Evolutionary conservation across 2,888 invertebrate species (phyloP).

Genomic region (Eristalis tenax): DNA sequence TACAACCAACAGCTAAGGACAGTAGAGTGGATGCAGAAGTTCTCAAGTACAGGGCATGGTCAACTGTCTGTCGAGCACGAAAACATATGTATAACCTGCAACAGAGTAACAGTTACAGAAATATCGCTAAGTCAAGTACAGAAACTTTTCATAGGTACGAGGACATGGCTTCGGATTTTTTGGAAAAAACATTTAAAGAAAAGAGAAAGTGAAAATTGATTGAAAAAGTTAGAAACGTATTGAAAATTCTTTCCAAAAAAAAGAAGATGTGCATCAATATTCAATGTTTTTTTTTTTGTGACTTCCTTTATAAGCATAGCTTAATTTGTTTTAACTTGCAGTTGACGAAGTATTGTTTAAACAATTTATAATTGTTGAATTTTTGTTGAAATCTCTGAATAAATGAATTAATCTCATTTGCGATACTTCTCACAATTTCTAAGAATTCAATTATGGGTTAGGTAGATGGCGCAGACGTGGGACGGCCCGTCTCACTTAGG

Average conservation of each 20-base stretch:
- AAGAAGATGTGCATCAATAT: background rate
- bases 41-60: background rate
- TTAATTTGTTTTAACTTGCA: no score
- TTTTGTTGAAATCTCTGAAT: background rate
- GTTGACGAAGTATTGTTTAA: background rate
- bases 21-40: background rate
- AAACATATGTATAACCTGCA: background rate
- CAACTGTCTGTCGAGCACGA: slow-evolving; percentile 6
- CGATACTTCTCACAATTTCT: no score
- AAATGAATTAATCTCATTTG: background rate
- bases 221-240: background rate
- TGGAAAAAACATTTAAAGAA: slow-evolving; percentile 26
- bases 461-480: no score
- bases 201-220: slow-evolving; percentile 4
- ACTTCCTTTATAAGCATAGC: background rate
- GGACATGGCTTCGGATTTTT: background rate
- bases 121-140: background rate
- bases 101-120: background rate
- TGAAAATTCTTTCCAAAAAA: background rate
- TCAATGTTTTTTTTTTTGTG: background rate
- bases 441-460: no score
- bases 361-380: no score
- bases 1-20: background rate
- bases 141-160: background rate
- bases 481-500: no score